Conservation (phyloP, 2,797 vertebrate genomes). For the Fundulus diaphanus region DNA sequence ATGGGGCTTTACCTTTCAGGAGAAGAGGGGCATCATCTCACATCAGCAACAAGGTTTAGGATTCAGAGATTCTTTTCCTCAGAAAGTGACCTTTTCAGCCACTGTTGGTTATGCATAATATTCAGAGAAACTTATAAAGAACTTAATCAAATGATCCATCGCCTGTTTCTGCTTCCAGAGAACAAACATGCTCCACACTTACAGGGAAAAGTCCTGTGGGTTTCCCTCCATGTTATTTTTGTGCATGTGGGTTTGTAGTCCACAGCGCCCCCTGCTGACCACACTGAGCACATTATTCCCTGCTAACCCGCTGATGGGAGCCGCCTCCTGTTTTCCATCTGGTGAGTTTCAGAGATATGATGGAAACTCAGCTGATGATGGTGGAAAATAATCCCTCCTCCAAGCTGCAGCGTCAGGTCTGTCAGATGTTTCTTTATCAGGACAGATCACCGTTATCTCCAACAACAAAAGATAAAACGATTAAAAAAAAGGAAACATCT, state of each 20-base stretch:
- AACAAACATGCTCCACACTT: background rate
- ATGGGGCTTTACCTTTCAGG: background rate
- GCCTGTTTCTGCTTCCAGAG: background rate
- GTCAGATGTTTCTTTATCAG: background rate
- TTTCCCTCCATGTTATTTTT: background rate
- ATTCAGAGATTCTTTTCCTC: background rate
- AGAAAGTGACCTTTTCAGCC: background rate
- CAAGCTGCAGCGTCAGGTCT: background rate
- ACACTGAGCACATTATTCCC: background rate
- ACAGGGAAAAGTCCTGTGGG: background rate
- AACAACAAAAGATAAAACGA: background rate
- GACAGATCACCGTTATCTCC: background rate
- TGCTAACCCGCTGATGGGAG: no score
- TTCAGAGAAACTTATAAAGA: background rate
- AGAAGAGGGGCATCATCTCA: background rate
- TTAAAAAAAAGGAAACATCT: background rate
- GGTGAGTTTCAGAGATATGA: background rate
- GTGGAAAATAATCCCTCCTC: background rate
- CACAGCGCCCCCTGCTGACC: slow-evolving; percentile 10
- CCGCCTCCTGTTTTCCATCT: background rate
- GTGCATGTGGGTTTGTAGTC: background rate
- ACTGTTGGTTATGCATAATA: background rate
- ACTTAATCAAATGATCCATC: background rate
- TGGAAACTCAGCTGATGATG: background rate
- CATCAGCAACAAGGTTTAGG: background rate